These are phyloP conservation scores for Chionodraco myersi DNA, from an alignment of 2,113 vertebrate species.

Conservation along the genomic window DNA sequence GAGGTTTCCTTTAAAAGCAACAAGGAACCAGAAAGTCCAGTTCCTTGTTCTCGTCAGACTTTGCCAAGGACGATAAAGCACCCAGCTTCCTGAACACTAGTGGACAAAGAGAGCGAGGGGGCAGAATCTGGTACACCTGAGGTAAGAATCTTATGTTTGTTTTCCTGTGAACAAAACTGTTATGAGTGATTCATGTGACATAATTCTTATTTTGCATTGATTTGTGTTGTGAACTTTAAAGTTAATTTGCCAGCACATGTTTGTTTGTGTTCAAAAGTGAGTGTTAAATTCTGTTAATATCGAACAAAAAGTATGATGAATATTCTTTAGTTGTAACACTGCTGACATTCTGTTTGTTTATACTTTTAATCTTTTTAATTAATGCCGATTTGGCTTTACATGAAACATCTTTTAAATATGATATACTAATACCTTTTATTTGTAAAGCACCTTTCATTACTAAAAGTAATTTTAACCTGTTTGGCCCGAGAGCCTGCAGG, in stretches of 20 bases:
- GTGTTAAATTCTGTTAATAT: background rate
- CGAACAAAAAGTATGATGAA: background rate
- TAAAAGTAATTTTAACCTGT: no score
- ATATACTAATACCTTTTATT: no score
- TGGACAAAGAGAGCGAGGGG: background rate
- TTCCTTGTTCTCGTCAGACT: conserved; percentile 13
- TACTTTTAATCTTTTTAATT: background rate
- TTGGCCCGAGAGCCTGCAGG: no score
- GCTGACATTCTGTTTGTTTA: background rate
- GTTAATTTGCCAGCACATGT: background rate
- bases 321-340: background rate
- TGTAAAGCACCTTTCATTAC: no score
- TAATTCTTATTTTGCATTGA: background rate
- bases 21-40: conserved; percentile 65
- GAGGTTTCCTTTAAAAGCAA: background rate
- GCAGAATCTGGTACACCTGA: conserved; percentile 18
- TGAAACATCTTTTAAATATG: background rate
- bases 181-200: no score
- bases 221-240: background rate
- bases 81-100: conserved; percentile 27
- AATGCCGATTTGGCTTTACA: background rate
- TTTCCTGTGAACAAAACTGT: background rate
- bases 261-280: background rate
- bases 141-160: conserved; percentile 33
- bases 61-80: background rate